These are phyloP conservation scores for Philotrypesis tridentata DNA, from an alignment of 1,140 invertebrate genomes.

Conservation along the genomic window DNA sequence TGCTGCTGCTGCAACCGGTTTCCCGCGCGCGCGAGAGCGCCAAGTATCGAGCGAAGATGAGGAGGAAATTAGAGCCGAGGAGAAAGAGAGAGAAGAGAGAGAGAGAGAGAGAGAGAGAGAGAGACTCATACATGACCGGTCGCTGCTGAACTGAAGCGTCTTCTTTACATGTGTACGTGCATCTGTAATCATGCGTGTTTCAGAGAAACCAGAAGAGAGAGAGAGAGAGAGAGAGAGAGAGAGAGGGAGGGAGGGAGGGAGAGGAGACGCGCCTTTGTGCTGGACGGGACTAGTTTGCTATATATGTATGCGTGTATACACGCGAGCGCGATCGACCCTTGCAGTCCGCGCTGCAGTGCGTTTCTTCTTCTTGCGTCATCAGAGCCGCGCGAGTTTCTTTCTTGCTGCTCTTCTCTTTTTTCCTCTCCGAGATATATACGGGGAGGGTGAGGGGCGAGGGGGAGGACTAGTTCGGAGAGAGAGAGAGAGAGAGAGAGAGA, in stretches of 20 bases:
- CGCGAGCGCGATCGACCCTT: background rate
- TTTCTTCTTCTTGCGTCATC: background rate
- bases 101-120: too few species aligned
- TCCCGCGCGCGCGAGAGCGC: background rate
- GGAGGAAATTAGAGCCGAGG: conserved; percentile 13
- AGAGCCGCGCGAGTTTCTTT: background rate
- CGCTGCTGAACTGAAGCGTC: background rate
- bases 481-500: too few species aligned
- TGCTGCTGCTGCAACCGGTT: too few species aligned
- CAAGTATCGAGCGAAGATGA: background rate
- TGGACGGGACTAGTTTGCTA: background rate
- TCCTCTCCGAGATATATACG: background rate
- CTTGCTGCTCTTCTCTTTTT: background rate
- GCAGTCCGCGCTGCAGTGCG: background rate
- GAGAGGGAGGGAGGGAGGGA: background rate
- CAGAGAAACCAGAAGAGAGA: background rate
- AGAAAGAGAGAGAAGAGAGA: too few species aligned
- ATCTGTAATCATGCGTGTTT: conserved; percentile 5
- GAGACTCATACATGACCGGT: background rate
- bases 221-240: background rate
- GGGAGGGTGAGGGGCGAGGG: too few species aligned
- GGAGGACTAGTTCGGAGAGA: too few species aligned
- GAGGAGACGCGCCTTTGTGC: background rate
- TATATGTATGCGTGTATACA: too few species aligned
- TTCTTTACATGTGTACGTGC: conserved; percentile 3